Evolutionary conservation across 2,797 vertebrate genomes (phyloP), one percentile per base, ranked within the genome.

Genomic region (Chloroceryle amazona): DNA sequence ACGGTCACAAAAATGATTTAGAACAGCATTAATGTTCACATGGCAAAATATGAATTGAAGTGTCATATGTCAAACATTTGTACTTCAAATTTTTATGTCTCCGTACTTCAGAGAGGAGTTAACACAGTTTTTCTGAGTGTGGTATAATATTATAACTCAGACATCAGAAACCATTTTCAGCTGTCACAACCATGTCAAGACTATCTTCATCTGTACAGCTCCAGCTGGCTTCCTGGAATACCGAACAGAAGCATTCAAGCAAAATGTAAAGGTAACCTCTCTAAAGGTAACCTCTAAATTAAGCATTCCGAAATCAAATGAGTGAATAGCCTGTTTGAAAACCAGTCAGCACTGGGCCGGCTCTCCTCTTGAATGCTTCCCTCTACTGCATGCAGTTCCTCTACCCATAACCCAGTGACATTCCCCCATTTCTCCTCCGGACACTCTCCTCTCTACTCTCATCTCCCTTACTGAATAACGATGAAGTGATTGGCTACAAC

Each of bases 381-480:
- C 9, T 19, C 42, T 22, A 15, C 31, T 35, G 51, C n/a, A 81
- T 39, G 55, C n/a, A 83, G 26, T 41, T 70, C 29, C 14, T 65
- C 60, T 29, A 19, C n/a, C 17, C 3, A 20, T 44, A 42, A 19
- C 0, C 8, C 25, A 41, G 5, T 46, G 2, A 57, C 1, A 1
- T n/a, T 47, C 10, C 42, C 44, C 10, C 3, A 0, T 54, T 62
- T 61, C 46, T 79, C 52, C 10, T 13, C 2, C 0, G 13, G 33
- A 37, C 11, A 23, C 4, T 1, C 46, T 55, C 44, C 72, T 7
- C 5, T 37, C 26, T 37, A 23, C 20, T 58, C 57, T 39, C 4
- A 39, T 22, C 23, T 54, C 28, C 76, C 12, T n/a, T 44, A 44
- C 41, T 41, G 41, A 41, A 15, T 15, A 41, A 41, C 14, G 13